A percentile compares a stretch with the other conserved stretches of the same genome.
Conservation (phyloP, 2,113 vertebrate genomes). For the Progne subis region DNA sequence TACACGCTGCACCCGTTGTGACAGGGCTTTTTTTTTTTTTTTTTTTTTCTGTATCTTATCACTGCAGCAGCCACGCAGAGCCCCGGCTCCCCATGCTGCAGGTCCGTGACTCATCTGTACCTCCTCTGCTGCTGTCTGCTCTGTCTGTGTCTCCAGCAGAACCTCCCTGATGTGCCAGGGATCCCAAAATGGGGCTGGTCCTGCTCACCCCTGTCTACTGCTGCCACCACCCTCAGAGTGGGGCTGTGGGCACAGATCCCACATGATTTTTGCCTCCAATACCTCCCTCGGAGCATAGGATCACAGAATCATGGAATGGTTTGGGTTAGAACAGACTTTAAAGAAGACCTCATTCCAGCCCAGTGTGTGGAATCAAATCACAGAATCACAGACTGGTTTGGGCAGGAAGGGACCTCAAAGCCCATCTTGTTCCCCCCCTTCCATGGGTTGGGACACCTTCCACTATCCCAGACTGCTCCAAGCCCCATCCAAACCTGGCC, state of each 20-base stretch:
- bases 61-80: not conserved
- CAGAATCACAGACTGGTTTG: too few species aligned
- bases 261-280: fast-evolving
- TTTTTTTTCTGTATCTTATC: not conserved
- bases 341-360: not conserved
- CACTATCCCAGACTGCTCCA: not conserved
- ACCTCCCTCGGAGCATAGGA: not conserved
- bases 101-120: conserved; percentile 18
- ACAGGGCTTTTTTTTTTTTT: not conserved
- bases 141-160: not conserved
- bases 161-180: not conserved
- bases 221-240: fast-evolving
- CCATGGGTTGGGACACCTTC: not conserved
- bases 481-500: not conserved
- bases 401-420: too few species aligned
- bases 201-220: not conserved
- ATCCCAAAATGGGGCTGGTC: not conserved
- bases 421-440: not conserved
- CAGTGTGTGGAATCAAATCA: too few species aligned
- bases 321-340: not conserved
- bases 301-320: not conserved
- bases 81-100: not conserved
- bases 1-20: not conserved
- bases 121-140: not conserved
- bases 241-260: not conserved